These are phyloP conservation scores for Heliothis subflexa DNA, from an alignment of 1,140 invertebrate species.

Conservation along the genomic window DNA sequence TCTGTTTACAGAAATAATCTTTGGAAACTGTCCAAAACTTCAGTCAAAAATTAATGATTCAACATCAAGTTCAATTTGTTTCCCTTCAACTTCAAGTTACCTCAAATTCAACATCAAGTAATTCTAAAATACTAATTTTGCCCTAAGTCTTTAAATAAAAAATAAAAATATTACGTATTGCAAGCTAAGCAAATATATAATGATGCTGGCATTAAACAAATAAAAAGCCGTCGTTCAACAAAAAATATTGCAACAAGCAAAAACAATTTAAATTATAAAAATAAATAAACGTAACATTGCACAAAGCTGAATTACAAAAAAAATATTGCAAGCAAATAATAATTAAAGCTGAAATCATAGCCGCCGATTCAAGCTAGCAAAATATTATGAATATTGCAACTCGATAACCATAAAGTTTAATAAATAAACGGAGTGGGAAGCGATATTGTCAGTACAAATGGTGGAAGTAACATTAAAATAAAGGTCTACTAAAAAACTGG, in stretches of 20 bases:
- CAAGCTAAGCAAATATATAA: slow-evolving; percentile 38
- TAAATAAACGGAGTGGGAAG: not conserved
- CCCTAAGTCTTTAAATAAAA: not conserved
- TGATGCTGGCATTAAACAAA: slow-evolving; percentile 30
- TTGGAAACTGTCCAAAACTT: not conserved
- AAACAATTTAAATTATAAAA: slow-evolving; percentile 16
- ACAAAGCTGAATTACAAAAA: slow-evolving; percentile 28
- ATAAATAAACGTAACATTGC: slow-evolving; percentile 45
- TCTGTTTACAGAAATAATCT: not conserved
- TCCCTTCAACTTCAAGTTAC: not conserved
- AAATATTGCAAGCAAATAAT: slow-evolving; percentile 47
- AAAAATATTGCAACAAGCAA: slow-evolving; percentile 37
- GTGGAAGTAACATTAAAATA: too few relatives aligned
- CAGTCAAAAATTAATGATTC: not conserved
- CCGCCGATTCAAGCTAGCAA: slow-evolving; percentile 36
- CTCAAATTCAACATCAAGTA: not conserved
- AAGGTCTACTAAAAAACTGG: too few relatives aligned
- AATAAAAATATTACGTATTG: not conserved
- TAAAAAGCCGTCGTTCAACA: slow-evolving; percentile 27
- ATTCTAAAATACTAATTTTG: not conserved
- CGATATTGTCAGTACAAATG: not conserved
- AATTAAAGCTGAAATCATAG: slow-evolving; percentile 18
- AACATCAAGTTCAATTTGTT: not conserved
- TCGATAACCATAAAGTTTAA: slow-evolving; percentile 27
- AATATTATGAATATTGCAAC: slow-evolving; percentile 10